Conservation (phyloP, 2,888 invertebrate species). For the Nomada hirtipes region DNA sequence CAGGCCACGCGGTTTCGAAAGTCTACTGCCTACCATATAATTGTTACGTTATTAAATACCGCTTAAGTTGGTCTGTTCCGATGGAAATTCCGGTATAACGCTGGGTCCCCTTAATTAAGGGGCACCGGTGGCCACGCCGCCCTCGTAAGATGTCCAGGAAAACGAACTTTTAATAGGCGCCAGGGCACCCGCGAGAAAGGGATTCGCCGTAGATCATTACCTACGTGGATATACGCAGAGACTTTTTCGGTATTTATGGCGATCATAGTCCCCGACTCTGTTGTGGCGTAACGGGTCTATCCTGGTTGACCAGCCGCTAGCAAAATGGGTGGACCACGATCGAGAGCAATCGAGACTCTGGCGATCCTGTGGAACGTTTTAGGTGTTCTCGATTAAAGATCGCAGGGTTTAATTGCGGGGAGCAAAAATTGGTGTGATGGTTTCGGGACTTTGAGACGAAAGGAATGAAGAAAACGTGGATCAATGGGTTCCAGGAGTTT, state of each 20-base stretch:
- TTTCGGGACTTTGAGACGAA: too few relatives aligned
- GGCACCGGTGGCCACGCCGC: constrained; percentile 68
- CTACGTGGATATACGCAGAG: constrained; percentile 58
- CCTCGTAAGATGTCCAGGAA: constrained; percentile 72
- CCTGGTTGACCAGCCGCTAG: constrained; percentile 24
- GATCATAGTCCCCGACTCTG: constrained; percentile 43
- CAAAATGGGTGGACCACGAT: constrained; percentile 31
- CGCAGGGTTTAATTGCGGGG: neutral
- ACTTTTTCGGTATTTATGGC: constrained; percentile 65
- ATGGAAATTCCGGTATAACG: constrained; percentile 70
- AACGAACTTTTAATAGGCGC: constrained; percentile 77
- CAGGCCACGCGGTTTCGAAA: constrained; percentile 71
- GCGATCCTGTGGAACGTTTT: neutral
- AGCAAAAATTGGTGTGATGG: neutral
- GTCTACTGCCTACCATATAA: constrained; percentile 81
- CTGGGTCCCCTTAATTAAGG: constrained; percentile 75
- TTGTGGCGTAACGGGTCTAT: constrained; percentile 53
- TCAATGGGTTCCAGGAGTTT: too few relatives aligned
- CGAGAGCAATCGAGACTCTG: neutral
- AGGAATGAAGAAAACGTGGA: too few relatives aligned
- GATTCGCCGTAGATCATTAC: constrained; percentile 72
- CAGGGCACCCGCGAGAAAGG: constrained; percentile 65
- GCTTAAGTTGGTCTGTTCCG: constrained; percentile 75
- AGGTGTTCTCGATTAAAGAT: constrained; percentile 13
- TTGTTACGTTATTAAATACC: constrained; percentile 84